Evolutionary conservation across 2,888 invertebrate genomes (phyloP), one percentile per base, ranked within the genome.

Genomic region (Amphipyra tragopoginis): DNA sequence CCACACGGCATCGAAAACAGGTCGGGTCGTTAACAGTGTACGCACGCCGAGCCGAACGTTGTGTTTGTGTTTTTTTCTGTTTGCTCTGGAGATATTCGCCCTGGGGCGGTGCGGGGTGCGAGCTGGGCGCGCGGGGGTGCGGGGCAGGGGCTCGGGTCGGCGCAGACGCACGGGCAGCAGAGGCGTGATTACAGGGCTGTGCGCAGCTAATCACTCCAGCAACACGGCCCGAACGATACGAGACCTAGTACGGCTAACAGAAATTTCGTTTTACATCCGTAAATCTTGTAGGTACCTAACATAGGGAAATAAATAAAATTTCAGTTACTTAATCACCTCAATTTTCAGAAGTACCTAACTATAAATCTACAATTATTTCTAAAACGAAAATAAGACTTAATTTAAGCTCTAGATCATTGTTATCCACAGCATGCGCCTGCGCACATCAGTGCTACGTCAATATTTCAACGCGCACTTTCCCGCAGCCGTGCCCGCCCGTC

Each of bases 131-230:
- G 77, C 65, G 72, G 64, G n/a, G 74, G 66, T 57, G 79, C 38
- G 73, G 75, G 72, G 60, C 29, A 67, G 62, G 68, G 75, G 84
- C 79, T 45, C 49, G 88, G 88, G 89, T 87, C 91, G 86, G 88
- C 88, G 91, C 90, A 93, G 93, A 92, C 93, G 91, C 83, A 81
- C 90, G 90, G 93, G 93, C 92, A 91, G 83, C 93, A 90, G 86
- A 86, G 90, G 86, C 88, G 89, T 93, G 93, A 94, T 94, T 94
- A 94, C 93, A 93, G 93, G 89, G 86, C 92, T 89, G 86, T 79
- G 88, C 85, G 83, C 86, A 82, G 88, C 92, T 94, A 93, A 94
- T 94, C 94, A 93, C 92, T 89, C 85, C 85, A 77, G 88, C 88
- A 88, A 90, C 91, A 88, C 86, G 85, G 85, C 78, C 83, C 80